These are phyloP conservation scores for Lasioglossum albipes DNA, from an alignment of 1,140 invertebrate genomes.

Conservation along the genomic window DNA sequence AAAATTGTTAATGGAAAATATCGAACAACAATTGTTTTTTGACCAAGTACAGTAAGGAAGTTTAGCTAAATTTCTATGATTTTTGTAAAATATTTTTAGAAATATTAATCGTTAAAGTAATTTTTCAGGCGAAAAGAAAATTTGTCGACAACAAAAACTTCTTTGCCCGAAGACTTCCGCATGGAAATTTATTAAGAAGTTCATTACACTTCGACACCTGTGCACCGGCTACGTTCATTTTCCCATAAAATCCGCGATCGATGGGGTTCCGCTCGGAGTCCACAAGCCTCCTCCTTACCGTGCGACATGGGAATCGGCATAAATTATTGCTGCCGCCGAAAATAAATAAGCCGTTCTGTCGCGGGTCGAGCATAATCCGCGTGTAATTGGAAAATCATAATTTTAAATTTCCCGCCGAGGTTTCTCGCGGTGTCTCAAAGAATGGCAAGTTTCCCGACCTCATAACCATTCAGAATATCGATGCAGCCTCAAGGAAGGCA, in stretches of 20 bases:
- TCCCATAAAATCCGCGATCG: conserved; percentile 15
- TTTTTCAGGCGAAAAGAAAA: too few species aligned
- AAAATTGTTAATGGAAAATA: too few species aligned
- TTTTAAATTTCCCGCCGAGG: conserved; percentile 24
- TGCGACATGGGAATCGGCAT: conserved; percentile 24
- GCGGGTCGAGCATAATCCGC: not conserved
- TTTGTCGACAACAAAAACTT: too few species aligned
- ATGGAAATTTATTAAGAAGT: conserved; percentile 35
- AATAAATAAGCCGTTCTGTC: conserved; percentile 9
- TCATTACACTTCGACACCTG: conserved; percentile 13
- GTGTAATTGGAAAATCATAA: conserved; percentile 47
- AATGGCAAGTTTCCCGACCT: not conserved
- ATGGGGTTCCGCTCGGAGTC: not conserved
- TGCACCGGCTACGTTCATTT: not conserved
- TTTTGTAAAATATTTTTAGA: too few species aligned
- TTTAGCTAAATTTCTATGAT: too few species aligned
- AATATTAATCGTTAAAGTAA: too few species aligned
- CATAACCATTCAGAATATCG: conserved; percentile 22
- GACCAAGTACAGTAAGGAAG: too few species aligned
- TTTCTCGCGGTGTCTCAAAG: not conserved
- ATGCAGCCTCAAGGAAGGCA: not conserved
- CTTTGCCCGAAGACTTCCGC: not conserved
- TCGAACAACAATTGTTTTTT: too few species aligned
- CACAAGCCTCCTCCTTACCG: not conserved
- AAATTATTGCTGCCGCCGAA: conserved; percentile 15